Percentiles rank a stretch among this genome's conserved stretches.
Evolutionary conservation across 2,797 vertebrate species (phyloP).

Genomic region (Falco biarmicus): DNA sequence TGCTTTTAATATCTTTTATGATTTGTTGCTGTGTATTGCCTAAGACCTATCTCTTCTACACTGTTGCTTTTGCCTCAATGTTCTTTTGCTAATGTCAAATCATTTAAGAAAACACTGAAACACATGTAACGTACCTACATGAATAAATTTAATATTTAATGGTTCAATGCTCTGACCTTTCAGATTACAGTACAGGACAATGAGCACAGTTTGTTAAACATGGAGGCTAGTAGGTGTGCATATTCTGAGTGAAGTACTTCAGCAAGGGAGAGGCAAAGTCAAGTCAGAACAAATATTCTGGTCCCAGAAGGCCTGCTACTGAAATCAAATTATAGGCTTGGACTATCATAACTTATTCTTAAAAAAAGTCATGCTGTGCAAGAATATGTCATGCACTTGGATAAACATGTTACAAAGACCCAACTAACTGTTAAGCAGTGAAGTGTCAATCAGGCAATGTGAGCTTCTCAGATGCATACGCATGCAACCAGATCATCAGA

Average conservation of each 20-base stretch:
- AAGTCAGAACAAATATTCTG: conserved; percentile 46
- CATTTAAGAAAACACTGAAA: conserved; percentile 48
- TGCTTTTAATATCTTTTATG: not conserved
- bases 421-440: not conserved
- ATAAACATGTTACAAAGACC: conserved; percentile 40
- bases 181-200: conserved; percentile 23
- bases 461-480: not conserved
- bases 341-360: conserved; percentile 38
- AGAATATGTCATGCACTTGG: conserved; percentile 29
- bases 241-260: conserved; percentile 1
- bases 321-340: conserved; percentile 56
- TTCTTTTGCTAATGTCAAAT: conserved; percentile 21
- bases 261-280: conserved; percentile 10
- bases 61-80: not conserved
- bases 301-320: conserved; percentile 20
- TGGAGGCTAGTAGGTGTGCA: not conserved
- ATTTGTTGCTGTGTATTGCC: not conserved
- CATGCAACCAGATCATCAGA: not conserved
- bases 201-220: conserved; percentile 13
- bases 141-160: conserved; percentile 54
- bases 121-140: not conserved
- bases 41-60: not conserved
- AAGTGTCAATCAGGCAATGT: not conserved
- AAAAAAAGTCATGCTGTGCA: not conserved
- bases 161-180: conserved; percentile 49